A percentile compares a stretch with the other conserved stretches of the same genome.
phyloP scores from a whole-genome alignment of 2,113 vertebrate species.

The Neotragus moschatus region DNA sequence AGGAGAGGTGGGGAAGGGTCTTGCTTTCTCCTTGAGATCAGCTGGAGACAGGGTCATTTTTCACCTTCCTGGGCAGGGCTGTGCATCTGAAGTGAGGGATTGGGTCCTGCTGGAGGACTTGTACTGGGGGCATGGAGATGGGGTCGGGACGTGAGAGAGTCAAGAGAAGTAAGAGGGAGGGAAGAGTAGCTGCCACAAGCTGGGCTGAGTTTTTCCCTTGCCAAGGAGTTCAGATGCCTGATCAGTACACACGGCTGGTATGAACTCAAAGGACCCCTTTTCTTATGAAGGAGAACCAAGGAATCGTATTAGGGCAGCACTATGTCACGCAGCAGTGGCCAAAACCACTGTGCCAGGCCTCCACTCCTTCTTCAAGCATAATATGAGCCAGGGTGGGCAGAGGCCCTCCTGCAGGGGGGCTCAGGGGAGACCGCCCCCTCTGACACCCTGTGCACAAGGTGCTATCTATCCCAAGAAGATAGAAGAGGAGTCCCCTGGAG shows the following conservation, averaged over 20 bases:
- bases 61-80: neutral
- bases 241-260: fast-evolving
- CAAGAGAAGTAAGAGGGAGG: neutral
- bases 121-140: neutral
- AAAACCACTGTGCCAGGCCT: neutral
- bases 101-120: neutral
- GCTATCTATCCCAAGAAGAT: neutral
- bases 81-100: neutral
- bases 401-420: neutral
- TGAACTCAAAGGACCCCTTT: neutral
- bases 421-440: neutral
- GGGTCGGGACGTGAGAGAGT: too few species aligned
- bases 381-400: neutral
- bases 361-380: neutral
- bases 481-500: neutral
- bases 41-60: neutral
- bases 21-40: neutral
- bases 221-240: fast-evolving
- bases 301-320: neutral
- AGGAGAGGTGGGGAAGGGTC: fast-evolving
- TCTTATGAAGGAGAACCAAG: neutral
- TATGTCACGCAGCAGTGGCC: neutral
- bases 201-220: neutral
- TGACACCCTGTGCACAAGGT: fast-evolving
- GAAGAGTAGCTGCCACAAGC: neutral